These are phyloP conservation scores for Nysson spinosus DNA, from an alignment of 2,888 invertebrate genomes.

Conservation along the genomic window DNA sequence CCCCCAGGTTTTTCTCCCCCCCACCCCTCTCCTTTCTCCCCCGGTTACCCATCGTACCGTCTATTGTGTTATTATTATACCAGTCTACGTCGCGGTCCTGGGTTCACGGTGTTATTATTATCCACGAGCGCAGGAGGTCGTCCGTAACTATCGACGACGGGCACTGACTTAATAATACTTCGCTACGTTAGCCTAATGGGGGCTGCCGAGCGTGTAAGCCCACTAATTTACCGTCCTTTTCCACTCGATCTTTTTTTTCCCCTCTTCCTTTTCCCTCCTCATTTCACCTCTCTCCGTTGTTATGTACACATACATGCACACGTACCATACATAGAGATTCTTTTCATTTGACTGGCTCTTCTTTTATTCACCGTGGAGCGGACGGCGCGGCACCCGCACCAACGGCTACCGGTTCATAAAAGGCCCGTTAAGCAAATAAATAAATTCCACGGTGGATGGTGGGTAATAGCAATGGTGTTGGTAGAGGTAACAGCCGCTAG, in stretches of 20 bases:
- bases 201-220: constrained; percentile 70
- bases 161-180: constrained; percentile 72
- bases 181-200: constrained; percentile 71
- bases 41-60: constrained; percentile 46
- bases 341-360: constrained; percentile 30
- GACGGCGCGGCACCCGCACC: constrained; percentile 35
- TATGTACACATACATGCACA: neutral
- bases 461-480: constrained; percentile 4
- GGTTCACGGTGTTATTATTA: constrained; percentile 61
- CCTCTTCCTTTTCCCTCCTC: constrained; percentile 22
- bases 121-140: constrained; percentile 65
- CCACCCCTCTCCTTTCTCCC: constrained; percentile 29
- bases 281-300: constrained; percentile 7
- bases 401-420: constrained; percentile 56
- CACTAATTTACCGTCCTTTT: constrained; percentile 66
- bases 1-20: constrained; percentile 19
- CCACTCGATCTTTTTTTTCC: constrained; percentile 24
- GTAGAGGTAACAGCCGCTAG: constrained; percentile 7
- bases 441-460: constrained; percentile 47
- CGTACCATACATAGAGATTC: constrained; percentile 3
- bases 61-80: constrained; percentile 63
- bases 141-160: constrained; percentile 65
- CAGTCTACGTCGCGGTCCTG: constrained; percentile 42
- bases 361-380: constrained; percentile 52
- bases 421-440: constrained; percentile 66